Evolutionary conservation across 1,140 invertebrate genomes (phyloP).

Genomic region (Euborellia annulipes): DNA sequence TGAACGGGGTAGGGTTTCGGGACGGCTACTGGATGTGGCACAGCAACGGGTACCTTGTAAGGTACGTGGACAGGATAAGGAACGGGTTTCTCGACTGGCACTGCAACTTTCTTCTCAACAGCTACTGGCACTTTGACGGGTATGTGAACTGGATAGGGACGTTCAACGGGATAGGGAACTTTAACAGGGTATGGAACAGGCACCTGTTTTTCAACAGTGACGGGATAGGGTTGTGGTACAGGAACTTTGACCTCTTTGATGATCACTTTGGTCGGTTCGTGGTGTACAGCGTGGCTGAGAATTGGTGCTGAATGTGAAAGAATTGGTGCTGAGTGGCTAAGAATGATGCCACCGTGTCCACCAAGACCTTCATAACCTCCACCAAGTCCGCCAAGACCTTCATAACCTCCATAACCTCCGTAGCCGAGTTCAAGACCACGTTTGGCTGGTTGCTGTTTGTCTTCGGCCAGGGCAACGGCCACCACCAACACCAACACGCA

Average conservation of each 20-base stretch:
- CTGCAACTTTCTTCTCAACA: neutral
- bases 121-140: neutral
- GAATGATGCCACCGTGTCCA: no score
- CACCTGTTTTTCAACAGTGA: constrained; percentile 1
- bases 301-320: no score
- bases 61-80: neutral
- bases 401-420: neutral
- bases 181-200: neutral
- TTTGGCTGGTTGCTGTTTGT: neutral
- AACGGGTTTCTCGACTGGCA: constrained; percentile 1
- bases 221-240: constrained; percentile 1
- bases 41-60: neutral
- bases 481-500: neutral
- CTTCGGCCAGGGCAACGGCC: neutral
- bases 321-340: no score
- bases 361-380: no score
- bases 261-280: neutral
- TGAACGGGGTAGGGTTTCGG: constrained; percentile 1
- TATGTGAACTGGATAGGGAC: neutral
- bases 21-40: neutral
- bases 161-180: neutral
- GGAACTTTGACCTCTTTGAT: neutral
- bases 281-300: neutral
- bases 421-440: neutral
- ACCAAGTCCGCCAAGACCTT: neutral